Conservation (phyloP, 64 coral and sea anemone genomes). For the Acropora tenuis region DNA sequence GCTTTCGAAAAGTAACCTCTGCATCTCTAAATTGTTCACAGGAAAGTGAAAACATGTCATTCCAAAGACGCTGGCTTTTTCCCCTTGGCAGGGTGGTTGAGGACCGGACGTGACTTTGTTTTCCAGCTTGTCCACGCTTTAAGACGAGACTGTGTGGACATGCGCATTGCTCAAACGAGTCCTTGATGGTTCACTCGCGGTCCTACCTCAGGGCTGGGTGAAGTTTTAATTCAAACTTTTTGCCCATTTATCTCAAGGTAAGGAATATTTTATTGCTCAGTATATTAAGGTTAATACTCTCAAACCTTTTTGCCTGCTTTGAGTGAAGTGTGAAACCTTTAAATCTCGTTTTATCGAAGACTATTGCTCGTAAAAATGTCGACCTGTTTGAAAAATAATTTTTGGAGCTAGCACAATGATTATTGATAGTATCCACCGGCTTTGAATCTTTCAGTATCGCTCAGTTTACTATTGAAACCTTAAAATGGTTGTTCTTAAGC, state of each 20-base stretch:
- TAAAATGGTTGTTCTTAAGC: too few species aligned
- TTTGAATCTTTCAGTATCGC: too few species aligned
- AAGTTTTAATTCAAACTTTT: background rate
- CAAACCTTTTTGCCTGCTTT: background rate
- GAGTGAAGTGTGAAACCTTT: background rate
- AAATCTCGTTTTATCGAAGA: background rate
- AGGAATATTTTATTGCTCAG: background rate
- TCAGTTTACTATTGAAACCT: too few species aligned
- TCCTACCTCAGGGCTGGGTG: background rate
- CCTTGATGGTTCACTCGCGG: background rate
- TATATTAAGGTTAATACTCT: background rate
- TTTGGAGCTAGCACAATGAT: too few species aligned
- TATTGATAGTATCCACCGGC: too few species aligned
- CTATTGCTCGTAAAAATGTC: too few species aligned
- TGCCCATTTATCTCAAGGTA: background rate
- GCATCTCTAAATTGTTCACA: too few species aligned
- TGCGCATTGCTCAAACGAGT: slow-evolving; percentile 4
- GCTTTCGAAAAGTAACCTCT: too few species aligned
- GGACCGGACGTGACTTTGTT: background rate
- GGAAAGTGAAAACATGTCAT: too few species aligned
- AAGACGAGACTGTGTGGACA: slow-evolving; percentile 12
- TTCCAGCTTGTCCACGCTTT: background rate
- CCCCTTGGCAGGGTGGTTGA: too few species aligned
- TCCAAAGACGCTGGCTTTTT: too few species aligned
- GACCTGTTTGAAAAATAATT: too few species aligned